Conservation (phyloP, 2,113 vertebrate genomes). For the Epinephelus cyanopodus region DNA sequence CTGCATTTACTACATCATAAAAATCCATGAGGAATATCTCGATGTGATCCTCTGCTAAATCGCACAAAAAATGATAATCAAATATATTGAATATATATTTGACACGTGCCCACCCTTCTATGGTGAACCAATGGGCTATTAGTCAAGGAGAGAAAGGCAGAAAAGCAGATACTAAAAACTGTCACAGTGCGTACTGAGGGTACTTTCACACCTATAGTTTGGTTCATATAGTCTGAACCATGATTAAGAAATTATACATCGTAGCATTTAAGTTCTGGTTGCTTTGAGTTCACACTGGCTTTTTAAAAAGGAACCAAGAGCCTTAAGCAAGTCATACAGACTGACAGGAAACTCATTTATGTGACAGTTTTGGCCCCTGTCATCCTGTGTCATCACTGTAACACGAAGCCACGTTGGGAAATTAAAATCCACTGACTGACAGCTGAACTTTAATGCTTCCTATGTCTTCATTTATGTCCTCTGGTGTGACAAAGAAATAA, state of each 20-base stretch:
- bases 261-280: background rate
- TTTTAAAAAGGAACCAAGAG: background rate
- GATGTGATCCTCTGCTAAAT: too few species aligned
- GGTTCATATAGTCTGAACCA: background rate
- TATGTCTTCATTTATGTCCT: background rate
- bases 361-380: background rate
- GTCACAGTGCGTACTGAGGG: too few species aligned
- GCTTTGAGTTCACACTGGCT: background rate
- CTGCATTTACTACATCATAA: too few species aligned
- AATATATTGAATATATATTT: too few species aligned
- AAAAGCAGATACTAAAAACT: background rate
- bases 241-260: background rate
- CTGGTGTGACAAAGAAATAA: background rate
- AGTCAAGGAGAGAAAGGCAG: background rate
- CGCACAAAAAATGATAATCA: too few species aligned
- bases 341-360: background rate
- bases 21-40: too few species aligned
- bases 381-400: background rate
- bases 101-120: too few species aligned
- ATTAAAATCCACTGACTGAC: background rate
- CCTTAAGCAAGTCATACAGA: background rate
- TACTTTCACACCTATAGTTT: background rate
- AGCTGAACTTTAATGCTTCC: background rate
- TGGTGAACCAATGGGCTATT: slow-evolving; percentile 9
- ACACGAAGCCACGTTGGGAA: background rate